These are phyloP conservation scores for Ataeniobius toweri DNA, from an alignment of 2,797 vertebrate species.

Conservation along the genomic window DNA sequence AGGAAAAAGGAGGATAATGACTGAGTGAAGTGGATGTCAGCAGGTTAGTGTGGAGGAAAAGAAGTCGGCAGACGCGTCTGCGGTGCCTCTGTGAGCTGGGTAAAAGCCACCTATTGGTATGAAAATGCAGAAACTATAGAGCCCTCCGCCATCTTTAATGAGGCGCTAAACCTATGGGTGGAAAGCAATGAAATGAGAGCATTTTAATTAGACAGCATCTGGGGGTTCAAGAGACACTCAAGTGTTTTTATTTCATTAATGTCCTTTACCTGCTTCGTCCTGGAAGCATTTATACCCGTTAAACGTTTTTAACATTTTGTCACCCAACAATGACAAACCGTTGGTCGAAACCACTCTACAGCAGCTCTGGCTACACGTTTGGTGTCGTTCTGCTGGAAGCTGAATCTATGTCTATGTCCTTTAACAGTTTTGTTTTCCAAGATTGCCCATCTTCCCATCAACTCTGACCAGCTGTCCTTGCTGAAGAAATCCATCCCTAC, in stretches of 20 bases:
- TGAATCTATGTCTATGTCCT: no score
- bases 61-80: slow-evolving; percentile 25
- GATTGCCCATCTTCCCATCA: no score
- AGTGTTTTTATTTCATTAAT: background rate
- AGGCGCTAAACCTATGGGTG: background rate
- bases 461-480: no score
- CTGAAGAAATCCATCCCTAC: no score
- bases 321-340: no score
- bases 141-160: background rate
- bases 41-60: slow-evolving; percentile 33
- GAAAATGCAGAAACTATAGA: background rate
- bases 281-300: no score
- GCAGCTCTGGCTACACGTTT: no score
- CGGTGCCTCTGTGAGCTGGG: background rate
- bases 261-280: background rate
- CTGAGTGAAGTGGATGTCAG: slow-evolving; percentile 38
- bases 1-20: slow-evolving; percentile 28
- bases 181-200: background rate
- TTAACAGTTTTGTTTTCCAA: no score
- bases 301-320: no score
- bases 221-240: background rate
- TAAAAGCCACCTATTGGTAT: background rate
- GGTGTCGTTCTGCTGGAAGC: no score
- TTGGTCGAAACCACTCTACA: no score
- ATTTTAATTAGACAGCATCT: slow-evolving; percentile 5